Evolutionary conservation across 2,113 vertebrate species (phyloP).

Genomic region (Paradoxurus hermaphroditus): DNA sequence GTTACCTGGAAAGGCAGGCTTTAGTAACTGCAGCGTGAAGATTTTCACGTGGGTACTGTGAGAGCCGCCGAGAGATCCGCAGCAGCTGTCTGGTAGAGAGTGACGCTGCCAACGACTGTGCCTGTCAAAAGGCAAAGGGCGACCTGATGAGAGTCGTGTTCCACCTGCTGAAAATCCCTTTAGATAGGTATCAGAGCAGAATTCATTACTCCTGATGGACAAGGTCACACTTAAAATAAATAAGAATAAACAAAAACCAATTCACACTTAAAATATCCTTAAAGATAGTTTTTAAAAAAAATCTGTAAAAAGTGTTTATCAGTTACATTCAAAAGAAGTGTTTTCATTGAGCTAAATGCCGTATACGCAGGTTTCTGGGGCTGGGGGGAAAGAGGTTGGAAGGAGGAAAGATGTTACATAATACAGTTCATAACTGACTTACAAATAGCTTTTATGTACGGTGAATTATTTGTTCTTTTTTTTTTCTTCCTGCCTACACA

Average conservation of each 20-base stretch:
- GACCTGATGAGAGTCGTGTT: slow-evolving; percentile 50
- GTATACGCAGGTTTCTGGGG: neutral
- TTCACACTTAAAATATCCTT: slow-evolving; percentile 7
- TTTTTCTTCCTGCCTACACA: neutral
- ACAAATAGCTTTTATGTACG: neutral
- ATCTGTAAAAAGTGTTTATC: neutral
- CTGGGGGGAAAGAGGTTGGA: neutral
- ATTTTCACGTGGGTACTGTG: slow-evolving; percentile 92
- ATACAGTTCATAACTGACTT: neutral
- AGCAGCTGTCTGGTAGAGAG: slow-evolving; percentile 95
- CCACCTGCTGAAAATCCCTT: neutral
- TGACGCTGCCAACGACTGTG: slow-evolving; percentile 93
- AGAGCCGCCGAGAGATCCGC: slow-evolving; percentile 92
- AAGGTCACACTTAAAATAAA: slow-evolving; percentile 44
- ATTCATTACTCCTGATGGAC: slow-evolving; percentile 8
- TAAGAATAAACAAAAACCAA: slow-evolving; percentile 33
- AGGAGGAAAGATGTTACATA: neutral
- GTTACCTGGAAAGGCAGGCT: slow-evolving; percentile 96
- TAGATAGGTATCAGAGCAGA: neutral
- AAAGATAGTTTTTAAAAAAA: neutral
- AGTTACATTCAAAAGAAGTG: neutral
- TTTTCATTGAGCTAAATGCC: neutral
- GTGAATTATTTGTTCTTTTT: neutral
- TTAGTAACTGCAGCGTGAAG: slow-evolving; percentile 91
- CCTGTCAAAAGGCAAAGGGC: slow-evolving; percentile 80